Evolutionary conservation across 92 coral and sea anemone species (phyloP).

Genomic region (Bergia sp.): DNA sequence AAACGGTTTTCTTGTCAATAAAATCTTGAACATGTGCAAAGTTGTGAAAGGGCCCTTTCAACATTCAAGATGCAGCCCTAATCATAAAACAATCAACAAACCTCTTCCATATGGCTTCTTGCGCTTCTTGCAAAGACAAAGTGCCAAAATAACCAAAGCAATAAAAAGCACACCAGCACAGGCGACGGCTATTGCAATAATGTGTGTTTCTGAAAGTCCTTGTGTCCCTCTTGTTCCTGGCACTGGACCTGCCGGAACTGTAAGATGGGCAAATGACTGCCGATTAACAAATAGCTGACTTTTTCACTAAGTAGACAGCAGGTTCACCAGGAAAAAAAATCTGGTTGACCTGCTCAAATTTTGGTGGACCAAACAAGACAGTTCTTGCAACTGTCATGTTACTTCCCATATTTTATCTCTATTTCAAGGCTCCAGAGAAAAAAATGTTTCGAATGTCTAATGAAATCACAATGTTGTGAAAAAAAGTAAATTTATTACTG

Average conservation of each 20-base stretch:
- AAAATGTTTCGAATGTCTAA: neutral
- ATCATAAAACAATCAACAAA: neutral
- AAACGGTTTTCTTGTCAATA: too few species aligned
- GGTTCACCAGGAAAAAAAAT: too few species aligned
- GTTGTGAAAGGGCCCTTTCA: too few species aligned
- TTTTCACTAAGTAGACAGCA: too few species aligned
- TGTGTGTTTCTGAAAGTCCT: constrained; percentile 60
- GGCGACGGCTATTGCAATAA: constrained; percentile 90
- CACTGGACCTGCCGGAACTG: constrained; percentile 42
- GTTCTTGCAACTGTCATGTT: too few species aligned
- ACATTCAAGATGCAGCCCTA: neutral
- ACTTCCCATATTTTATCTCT: too few species aligned
- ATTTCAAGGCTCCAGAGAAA: neutral
- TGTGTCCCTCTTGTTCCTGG: neutral
- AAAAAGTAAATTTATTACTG: too few species aligned
- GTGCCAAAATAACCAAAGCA: constrained; percentile 73
- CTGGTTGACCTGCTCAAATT: too few species aligned
- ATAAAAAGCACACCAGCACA: constrained; percentile 87
- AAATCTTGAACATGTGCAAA: too few species aligned
- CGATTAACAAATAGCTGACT: neutral
- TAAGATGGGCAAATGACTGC: neutral
- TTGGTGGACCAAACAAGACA: too few species aligned
- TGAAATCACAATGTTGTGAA: too few species aligned
- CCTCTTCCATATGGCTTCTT: constrained; percentile 91
- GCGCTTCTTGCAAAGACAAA: constrained; percentile 89